Evolutionary conservation across 2,113 vertebrate species (phyloP).

Genomic region (Actenoides hombroni): DNA sequence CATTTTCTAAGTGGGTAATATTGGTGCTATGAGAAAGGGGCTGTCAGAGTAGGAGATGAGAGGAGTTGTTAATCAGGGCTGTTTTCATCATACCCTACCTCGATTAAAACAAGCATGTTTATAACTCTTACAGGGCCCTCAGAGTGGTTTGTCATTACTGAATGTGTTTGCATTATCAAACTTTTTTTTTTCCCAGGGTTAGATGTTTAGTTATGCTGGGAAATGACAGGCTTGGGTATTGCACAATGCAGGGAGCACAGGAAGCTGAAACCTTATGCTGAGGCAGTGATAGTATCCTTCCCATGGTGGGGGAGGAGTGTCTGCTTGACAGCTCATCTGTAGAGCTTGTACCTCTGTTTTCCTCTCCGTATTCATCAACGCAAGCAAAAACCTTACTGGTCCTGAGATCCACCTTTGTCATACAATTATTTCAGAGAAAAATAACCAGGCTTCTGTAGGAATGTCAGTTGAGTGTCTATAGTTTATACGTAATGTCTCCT

Average conservation of each 20-base stretch:
- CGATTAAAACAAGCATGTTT: conserved; percentile 56
- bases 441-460: not conserved
- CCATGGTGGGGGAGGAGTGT: not conserved
- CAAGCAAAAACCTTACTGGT: not conserved
- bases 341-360: not conserved
- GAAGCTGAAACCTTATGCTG: not conserved
- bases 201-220: not conserved
- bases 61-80: conserved; percentile 49
- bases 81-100: conserved; percentile 39
- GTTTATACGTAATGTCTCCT: not conserved
- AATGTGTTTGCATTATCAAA: not conserved
- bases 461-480: not conserved
- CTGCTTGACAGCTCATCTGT: not conserved
- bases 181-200: not conserved
- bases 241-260: not conserved
- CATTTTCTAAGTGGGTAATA: conserved; percentile 73
- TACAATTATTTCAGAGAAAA: not conserved
- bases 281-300: not conserved
- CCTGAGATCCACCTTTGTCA: not conserved
- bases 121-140: not conserved
- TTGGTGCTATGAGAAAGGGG: conserved; percentile 55
- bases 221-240: not conserved
- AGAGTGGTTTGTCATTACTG: not conserved
- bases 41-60: conserved; percentile 48
- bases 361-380: not conserved